Base-by-base conservation (phyloP, 2,888 invertebrate species). In the Ctenicera cuprea region DNA sequence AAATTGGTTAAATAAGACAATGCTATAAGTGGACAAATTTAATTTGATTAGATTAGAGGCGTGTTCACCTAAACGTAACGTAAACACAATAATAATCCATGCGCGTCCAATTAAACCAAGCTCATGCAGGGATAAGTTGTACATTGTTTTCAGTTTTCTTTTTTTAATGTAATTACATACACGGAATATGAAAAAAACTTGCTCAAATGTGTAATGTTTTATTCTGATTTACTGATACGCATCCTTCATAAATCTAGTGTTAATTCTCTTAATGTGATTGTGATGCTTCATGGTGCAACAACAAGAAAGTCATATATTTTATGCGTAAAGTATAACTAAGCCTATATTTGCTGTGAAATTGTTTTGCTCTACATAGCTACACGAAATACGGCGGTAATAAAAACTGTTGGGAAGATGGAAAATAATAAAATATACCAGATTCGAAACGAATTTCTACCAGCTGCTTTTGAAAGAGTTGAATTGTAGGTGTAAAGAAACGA, bases 321-420 rank as follows among this genome's bases (percentile, higher is more conserved):
- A 57, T 45, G 59, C 57, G 45, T 57, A 54, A 52, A 54, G 54
- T 54, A 18, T 45, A 30, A 52, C 20, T 67, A 59, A 67, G 43
- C 45, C 67, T 67, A 57, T 67, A 67, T 67, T 57, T 57, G 30
- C 57, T 45, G 67, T 45, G 62, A 50, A 64, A 69, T 63, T 73
- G 54, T 63, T 63, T 69, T 65, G 66, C 64, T 70, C 67, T 61
- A 71, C 74, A 74, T 74, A 74, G 48, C 63, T 71, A 67, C 74
- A 74, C 74, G 74, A 71, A 74, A 54, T 63, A 57, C 71, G 54
- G 65, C 45, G 71, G 74, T 71, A 62, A 65, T 57, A 69, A 68
- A 69, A 73, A 73, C 57, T 43, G 33, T 45, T 59, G 65, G 54
- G 48, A 71, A 64, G 59, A 54, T 59, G 45, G 67, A 67, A 57